Base-by-base conservation (phyloP, 2,888 invertebrate species). In the Xanthia icteritia region DNA sequence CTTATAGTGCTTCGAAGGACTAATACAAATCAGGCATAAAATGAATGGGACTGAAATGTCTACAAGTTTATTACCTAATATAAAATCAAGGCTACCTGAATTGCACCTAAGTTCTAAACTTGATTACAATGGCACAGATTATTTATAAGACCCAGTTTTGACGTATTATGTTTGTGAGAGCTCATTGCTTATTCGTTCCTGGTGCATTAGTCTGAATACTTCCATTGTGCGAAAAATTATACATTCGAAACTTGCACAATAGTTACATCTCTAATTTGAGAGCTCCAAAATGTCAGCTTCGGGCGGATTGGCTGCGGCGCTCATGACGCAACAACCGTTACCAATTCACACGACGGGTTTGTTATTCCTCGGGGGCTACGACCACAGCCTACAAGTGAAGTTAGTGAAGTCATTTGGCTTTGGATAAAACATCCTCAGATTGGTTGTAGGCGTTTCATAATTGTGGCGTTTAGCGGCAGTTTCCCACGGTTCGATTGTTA, bases 401-500 rank as follows among this genome's bases (percentile, higher is more conserved):
- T 90, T 90, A 79, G 77, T 84, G 20, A 86, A 87, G 83, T 83
- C 79, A 83, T 85, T 90, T 91, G 89, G 85, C 88, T 92, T 91
- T 90, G 87, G 90, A 89, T 91, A 91, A 91, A 92, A 91, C 90
- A 91, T 93, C 93, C 90, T 92, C 90, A 87, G 89, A 90, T 90
- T 90, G 90, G 86, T 75, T 63, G 91, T 92, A 91, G 91, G 89
- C 87, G 92, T 94, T 95, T 94, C 93, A 93, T 94, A 94, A 94
- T 92, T 91, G 92, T 92, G 89, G 90, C 91, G 92, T 92, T 94
- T 93, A 92, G 90, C 89, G 88, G 89, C 90, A 83, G 85, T 93
- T 96, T 96, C 96, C 94, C 96, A 96, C 95, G 96, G 92, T 91
- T 90, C 91, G 90, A 95, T 96, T 96, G 95, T 96, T 95, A 94